Base-by-base conservation (phyloP, 1,140 invertebrate species). In the Luehdorfia chinensis region DNA sequence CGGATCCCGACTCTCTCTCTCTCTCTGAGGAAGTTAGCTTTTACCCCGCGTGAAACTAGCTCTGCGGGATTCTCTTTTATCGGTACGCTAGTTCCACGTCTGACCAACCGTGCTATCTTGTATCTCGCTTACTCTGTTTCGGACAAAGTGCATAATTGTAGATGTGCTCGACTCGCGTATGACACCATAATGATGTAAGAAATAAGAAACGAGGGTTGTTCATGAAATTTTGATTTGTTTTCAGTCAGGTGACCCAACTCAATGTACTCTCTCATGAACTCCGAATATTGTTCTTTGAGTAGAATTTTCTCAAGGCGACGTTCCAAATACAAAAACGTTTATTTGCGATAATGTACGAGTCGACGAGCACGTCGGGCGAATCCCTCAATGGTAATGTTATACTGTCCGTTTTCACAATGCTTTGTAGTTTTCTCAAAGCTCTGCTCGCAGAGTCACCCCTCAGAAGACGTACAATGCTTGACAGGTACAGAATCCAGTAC, bases 21-120 rank as follows among this genome's bases (percentile, higher is more conserved):
- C 8, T 54, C 19, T 4, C 41, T 19, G 9, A 87, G 49, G 5
- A 54, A 27, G n/a, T 36, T 44, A 30, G 69, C 50, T 1, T 15
- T 31, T 9, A 64, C 16, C 8, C 87, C 85, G n/a, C 87, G 45
- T 0, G 86, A 87, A 37, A 81, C 45, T 11, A 80, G 49, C 60
- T 88, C 86, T 0, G 81, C 79, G 0, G 85, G n/a, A n/a, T n/a
- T n/a, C n/a, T n/a, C n/a, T n/a, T n/a, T n/a, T n/a, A n/a, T n/a
- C n/a, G n/a, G n/a, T n/a, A n/a, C n/a, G n/a, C n/a, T n/a, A n/a
- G n/a, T n/a, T n/a, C n/a, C n/a, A n/a, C n/a, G n/a, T n/a, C n/a
- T 28, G 27, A 4, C 15, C 41, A 6, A 8, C 11, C 3, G 75
- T 73, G n/a, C 48, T 30, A 2, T 74, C 48, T 39, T 78, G 73